phyloP scores from a whole-genome alignment of 2,888 invertebrate genomes.

The Pachliopta kotzebuea region DNA sequence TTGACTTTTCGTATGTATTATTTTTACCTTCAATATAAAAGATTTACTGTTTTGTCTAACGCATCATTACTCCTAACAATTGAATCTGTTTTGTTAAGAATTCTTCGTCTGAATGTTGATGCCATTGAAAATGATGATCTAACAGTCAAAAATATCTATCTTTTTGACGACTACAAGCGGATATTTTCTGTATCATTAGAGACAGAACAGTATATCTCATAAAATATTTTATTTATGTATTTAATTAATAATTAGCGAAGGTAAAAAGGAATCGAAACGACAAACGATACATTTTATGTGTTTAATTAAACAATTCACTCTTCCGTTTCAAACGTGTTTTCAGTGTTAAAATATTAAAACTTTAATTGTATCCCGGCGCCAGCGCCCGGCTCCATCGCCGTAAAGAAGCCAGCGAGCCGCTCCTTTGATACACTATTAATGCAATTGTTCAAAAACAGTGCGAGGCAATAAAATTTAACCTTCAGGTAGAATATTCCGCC shows the following conservation, averaged over 20 bases:
- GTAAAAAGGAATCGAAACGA: not conserved
- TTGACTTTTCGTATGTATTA: not conserved
- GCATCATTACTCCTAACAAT: not conserved
- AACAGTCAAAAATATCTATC: no score
- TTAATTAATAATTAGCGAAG: not conserved
- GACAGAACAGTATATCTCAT: no score
- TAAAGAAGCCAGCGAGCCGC: slow-evolving; percentile 66
- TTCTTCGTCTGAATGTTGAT: no score
- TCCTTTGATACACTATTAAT: slow-evolving; percentile 77
- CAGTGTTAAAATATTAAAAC: slow-evolving; percentile 69
- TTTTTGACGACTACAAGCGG: no score
- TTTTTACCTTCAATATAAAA: not conserved
- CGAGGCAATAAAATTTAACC: slow-evolving; percentile 72
- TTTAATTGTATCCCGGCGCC: slow-evolving; percentile 66
- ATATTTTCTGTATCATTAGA: no score
- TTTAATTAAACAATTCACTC: slow-evolving; percentile 48
- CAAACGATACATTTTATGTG: slow-evolving; percentile 38
- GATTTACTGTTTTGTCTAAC: not conserved
- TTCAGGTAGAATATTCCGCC: slow-evolving; percentile 71
- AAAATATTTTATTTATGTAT: not conserved
- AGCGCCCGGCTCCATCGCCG: slow-evolving; percentile 55
- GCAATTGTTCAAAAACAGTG: slow-evolving; percentile 77
- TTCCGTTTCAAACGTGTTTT: slow-evolving; percentile 55
- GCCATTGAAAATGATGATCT: not conserved
- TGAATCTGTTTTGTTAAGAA: no score